Evolutionary conservation across 2,888 invertebrate species (phyloP).

Genomic region (Drosophila austrosaltans): DNA sequence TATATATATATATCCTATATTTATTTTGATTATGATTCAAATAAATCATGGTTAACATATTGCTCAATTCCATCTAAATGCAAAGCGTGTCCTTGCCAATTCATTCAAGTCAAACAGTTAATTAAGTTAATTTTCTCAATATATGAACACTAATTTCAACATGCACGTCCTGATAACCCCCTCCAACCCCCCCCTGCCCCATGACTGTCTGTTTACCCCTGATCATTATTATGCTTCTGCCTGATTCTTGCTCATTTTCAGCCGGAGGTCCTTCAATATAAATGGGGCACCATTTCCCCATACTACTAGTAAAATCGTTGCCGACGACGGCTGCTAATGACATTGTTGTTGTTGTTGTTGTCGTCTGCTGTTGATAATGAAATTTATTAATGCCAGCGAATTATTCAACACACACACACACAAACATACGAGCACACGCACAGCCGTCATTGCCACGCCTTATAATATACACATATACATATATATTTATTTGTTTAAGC

Average conservation of each 20-base stretch:
- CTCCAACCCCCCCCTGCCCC: constrained; percentile 21
- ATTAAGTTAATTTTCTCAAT: constrained; percentile 70
- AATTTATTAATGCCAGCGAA: constrained; percentile 67
- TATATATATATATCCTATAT: background rate
- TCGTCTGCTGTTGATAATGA: constrained; percentile 63
- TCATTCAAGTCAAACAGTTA: constrained; percentile 71
- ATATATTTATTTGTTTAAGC: constrained; percentile 21
- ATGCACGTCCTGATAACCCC: constrained; percentile 2
- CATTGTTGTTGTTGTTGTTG: constrained; percentile 28
- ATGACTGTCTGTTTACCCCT: background rate
- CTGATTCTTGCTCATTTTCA: constrained; percentile 13
- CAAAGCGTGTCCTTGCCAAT: constrained; percentile 46
- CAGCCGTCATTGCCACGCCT: constrained; percentile 19
- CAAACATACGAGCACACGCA: constrained; percentile 15
- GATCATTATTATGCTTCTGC: background rate
- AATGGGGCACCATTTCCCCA: constrained; percentile 48
- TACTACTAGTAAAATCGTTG: constrained; percentile 26
- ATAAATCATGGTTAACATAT: constrained; percentile 15
- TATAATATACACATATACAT: constrained; percentile 29
- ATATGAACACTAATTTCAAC: constrained; percentile 62
- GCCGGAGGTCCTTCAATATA: constrained; percentile 38
- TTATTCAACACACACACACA: constrained; percentile 36
- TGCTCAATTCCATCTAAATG: constrained; percentile 5
- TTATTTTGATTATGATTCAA: constrained; percentile 8
- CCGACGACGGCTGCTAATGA: constrained; percentile 49